Percentiles rank a stretch among this genome's conserved stretches.
phyloP scores from a whole-genome alignment of 2,888 invertebrate genomes.

The Ischnus inquisitorius region DNA sequence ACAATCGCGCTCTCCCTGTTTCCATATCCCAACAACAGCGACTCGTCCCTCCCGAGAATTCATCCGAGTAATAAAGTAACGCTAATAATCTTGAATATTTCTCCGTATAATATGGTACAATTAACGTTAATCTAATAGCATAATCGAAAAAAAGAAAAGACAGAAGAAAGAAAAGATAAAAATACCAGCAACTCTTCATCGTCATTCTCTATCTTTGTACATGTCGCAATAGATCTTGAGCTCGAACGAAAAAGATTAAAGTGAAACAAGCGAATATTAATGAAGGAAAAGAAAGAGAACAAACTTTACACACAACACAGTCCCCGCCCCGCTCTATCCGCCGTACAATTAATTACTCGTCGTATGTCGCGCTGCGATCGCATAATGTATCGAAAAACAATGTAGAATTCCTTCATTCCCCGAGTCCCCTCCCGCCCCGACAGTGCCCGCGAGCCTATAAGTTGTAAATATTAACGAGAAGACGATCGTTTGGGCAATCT shows the following conservation, averaged over 20 bases:
- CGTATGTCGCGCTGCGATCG: constrained; percentile 77
- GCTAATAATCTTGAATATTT: constrained; percentile 80
- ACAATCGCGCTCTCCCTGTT: constrained; percentile 71
- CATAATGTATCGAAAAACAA: constrained; percentile 79
- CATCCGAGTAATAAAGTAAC: constrained; percentile 79
- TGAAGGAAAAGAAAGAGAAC: constrained; percentile 18
- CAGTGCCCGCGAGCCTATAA: constrained; percentile 30
- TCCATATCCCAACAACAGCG: neutral
- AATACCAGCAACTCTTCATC: constrained; percentile 20
- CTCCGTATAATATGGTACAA: constrained; percentile 80
- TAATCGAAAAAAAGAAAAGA: constrained; percentile 73
- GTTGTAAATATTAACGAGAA: constrained; percentile 57
- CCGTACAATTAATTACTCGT: constrained; percentile 55
- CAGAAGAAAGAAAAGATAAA: constrained; percentile 55
- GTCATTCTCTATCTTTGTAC: constrained; percentile 68
- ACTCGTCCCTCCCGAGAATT: constrained; percentile 68
- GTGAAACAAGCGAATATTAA: constrained; percentile 13
- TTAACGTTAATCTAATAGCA: constrained; percentile 80
- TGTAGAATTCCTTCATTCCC: constrained; percentile 44
- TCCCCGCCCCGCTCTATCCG: constrained; percentile 33
- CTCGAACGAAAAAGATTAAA: constrained; percentile 50
- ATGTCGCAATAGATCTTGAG: constrained; percentile 70
- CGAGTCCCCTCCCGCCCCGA: constrained; percentile 26
- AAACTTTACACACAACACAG: constrained; percentile 7
- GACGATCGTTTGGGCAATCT: constrained; percentile 8